These are phyloP conservation scores for Phalacrocorax aristotelis DNA, from an alignment of 2,113 vertebrate species.

Conservation along the genomic window DNA sequence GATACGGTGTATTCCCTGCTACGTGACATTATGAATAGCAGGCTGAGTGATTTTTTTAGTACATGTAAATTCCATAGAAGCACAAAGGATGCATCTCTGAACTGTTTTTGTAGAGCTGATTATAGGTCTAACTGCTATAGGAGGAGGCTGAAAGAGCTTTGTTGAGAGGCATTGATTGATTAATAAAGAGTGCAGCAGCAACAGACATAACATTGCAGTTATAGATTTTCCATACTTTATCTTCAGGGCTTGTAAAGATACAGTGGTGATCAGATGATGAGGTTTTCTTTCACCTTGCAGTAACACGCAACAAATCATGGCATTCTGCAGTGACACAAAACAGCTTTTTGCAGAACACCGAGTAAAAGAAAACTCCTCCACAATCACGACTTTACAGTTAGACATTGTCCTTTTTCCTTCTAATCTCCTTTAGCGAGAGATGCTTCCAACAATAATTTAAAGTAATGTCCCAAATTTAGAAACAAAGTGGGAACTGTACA, in stretches of 20 bases:
- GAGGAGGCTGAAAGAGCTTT: slow-evolving; percentile 47
- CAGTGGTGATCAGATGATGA: slow-evolving; percentile 48
- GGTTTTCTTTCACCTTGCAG: slow-evolving; percentile 32
- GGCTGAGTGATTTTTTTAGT: slow-evolving; percentile 22
- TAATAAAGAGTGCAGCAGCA: slow-evolving; percentile 32
- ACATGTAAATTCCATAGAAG: slow-evolving; percentile 15
- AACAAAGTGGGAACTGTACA: slow-evolving; percentile 59
- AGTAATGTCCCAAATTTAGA: slow-evolving; percentile 60
- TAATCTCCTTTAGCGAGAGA: slow-evolving; percentile 18
- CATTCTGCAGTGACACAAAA: slow-evolving; percentile 8
- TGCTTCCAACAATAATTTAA: slow-evolving; percentile 48
- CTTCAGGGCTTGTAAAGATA: slow-evolving; percentile 46
- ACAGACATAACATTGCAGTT: slow-evolving; percentile 36
- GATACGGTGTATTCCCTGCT: neutral
- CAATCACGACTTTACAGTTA: slow-evolving; percentile 44
- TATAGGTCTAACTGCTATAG: slow-evolving; percentile 28
- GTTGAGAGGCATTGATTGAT: slow-evolving; percentile 53
- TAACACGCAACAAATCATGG: neutral
- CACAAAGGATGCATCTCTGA: slow-evolving; percentile 60
- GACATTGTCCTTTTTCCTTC: slow-evolving; percentile 42
- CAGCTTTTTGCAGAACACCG: neutral
- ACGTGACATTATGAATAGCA: slow-evolving; percentile 40
- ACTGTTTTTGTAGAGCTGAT: slow-evolving; percentile 50
- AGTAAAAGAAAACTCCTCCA: slow-evolving; percentile 31
- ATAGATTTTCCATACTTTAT: slow-evolving; percentile 62